phyloP scores from a whole-genome alignment of 2,797 vertebrate genomes.

The Adelosebastes latens region DNA sequence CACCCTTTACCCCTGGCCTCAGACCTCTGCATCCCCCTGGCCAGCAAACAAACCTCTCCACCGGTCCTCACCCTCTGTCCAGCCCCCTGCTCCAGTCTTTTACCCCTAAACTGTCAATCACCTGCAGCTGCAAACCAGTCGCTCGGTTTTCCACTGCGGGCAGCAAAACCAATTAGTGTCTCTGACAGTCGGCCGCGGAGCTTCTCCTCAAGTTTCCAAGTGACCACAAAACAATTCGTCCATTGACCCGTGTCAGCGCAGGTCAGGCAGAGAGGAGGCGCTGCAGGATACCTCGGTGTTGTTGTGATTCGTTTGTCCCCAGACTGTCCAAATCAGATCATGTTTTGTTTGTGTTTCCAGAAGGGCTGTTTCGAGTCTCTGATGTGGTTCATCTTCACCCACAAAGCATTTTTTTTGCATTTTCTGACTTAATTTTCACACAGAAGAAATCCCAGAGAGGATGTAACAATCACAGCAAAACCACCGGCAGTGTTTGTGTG shows the following conservation, averaged over 20 bases:
- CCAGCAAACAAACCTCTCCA: neutral
- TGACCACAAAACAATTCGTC: constrained; percentile 40
- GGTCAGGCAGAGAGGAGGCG: constrained; percentile 44
- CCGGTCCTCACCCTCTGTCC: neutral
- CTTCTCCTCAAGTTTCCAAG: constrained; percentile 31
- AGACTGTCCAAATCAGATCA: constrained; percentile 24
- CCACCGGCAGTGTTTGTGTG: constrained; percentile 4
- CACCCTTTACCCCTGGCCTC: neutral
- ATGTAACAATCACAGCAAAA: constrained; percentile 1
- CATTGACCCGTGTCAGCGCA: constrained; percentile 36
- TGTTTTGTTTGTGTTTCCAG: constrained; percentile 19
- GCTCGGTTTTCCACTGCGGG: constrained; percentile 31
- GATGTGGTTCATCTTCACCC: neutral
- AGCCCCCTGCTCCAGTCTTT: constrained; percentile 4
- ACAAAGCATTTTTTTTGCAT: neutral
- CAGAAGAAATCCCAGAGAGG: neutral
- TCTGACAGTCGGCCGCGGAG: constrained; percentile 38
- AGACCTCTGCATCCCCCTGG: neutral
- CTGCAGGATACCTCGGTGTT: constrained; percentile 8
- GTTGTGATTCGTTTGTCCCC: constrained; percentile 30
- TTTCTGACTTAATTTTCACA: constrained; percentile 2
- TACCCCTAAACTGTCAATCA: constrained; percentile 35
- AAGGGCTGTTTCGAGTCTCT: neutral
- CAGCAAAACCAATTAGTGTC: constrained; percentile 64
- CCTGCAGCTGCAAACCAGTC: constrained; percentile 9